phyloP scores from a whole-genome alignment of 2,888 invertebrate species.

The Autographa pulchrina region DNA sequence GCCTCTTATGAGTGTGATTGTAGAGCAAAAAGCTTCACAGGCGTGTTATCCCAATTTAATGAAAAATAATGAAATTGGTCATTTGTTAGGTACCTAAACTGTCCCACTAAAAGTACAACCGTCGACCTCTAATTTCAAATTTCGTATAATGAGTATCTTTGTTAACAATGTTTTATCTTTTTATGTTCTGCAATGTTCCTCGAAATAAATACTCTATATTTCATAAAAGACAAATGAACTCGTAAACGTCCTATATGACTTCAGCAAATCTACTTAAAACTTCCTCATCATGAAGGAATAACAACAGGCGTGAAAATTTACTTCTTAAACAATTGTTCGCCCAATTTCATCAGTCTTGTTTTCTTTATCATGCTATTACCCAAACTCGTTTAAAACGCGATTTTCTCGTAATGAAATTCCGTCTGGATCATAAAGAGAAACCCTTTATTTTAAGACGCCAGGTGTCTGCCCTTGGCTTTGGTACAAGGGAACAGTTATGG shows the following conservation, averaged over 20 bases:
- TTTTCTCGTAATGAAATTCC: slow-evolving; percentile 75
- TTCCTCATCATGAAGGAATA: slow-evolving; percentile 28
- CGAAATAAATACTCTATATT: slow-evolving; percentile 16
- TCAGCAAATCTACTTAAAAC: slow-evolving; percentile 43
- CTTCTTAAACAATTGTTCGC: slow-evolving; percentile 47
- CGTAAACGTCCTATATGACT: slow-evolving; percentile 18
- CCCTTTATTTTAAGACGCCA: slow-evolving; percentile 62
- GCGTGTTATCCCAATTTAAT: too few species aligned
- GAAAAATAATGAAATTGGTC: too few species aligned
- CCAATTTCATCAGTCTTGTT: slow-evolving; percentile 59
- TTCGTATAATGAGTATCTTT: too few species aligned
- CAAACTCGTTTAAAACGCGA: slow-evolving; percentile 66
- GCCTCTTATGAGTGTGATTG: too few species aligned
- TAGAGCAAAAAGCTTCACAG: too few species aligned
- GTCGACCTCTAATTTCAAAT: too few species aligned
- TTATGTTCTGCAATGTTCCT: too few species aligned
- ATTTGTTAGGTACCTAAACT: too few species aligned
- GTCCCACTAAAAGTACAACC: too few species aligned
- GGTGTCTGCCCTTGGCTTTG: slow-evolving; percentile 47
- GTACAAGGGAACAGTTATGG: slow-evolving; percentile 23
- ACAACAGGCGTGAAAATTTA: slow-evolving; percentile 37
- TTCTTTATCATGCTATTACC: slow-evolving; percentile 59
- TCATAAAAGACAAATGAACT: slow-evolving; percentile 10
- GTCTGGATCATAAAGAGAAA: slow-evolving; percentile 69
- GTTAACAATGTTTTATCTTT: too few species aligned